These are phyloP conservation scores for Myanophis thanlyinensis DNA, from an alignment of 2,113 vertebrate species.

Conservation along the genomic window DNA sequence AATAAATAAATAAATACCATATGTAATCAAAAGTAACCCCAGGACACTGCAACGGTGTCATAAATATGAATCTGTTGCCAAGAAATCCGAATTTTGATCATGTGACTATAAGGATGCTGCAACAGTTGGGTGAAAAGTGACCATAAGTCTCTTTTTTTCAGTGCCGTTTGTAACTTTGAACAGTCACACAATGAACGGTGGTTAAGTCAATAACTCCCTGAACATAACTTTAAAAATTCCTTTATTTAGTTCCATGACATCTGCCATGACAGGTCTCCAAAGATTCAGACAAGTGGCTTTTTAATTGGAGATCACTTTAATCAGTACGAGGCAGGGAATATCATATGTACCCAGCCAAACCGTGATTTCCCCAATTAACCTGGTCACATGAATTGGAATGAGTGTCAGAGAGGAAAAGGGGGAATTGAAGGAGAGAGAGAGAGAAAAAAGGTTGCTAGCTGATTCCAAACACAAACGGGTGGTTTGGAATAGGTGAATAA, in stretches of 20 bases:
- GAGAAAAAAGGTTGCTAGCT: not conserved
- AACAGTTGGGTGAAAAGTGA: not conserved
- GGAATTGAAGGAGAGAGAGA: not conserved
- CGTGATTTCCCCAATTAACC: not conserved
- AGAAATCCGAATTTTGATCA: not conserved
- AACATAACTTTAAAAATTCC: not conserved
- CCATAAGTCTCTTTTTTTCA: not conserved
- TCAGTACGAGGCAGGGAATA: not conserved
- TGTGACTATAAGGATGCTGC: not conserved
- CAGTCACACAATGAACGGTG: not conserved
- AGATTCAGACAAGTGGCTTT: not conserved
- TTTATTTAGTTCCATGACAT: not conserved
- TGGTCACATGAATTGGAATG: not conserved
- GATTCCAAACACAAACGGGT: not conserved
- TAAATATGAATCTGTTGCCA: not conserved
- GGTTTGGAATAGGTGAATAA: not conserved
- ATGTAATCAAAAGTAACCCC: too few relatives aligned
- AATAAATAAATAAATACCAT: too few relatives aligned
- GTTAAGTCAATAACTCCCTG: not conserved
- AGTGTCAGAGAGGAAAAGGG: not conserved
- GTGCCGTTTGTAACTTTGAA: not conserved
- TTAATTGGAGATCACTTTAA: not conserved
- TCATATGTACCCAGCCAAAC: not conserved
- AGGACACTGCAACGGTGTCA: not conserved
- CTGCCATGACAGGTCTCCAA: not conserved